Conservation (phyloP, 2,797 vertebrate genomes). For the Oreochromis grahami region DNA sequence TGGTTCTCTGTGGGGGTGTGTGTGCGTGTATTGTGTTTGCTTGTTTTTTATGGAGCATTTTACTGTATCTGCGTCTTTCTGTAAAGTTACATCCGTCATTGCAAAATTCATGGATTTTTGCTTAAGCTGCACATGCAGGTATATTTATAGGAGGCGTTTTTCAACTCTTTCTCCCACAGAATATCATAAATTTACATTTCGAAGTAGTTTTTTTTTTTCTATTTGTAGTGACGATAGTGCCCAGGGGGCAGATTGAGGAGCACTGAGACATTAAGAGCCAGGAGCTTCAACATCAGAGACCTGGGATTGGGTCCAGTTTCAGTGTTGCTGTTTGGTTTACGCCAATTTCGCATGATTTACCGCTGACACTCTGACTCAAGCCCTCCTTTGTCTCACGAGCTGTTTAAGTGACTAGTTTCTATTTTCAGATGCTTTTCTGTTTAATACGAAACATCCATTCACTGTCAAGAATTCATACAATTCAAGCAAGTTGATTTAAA, state of each 20-base stretch:
- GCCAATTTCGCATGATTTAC: rapidly evolving
- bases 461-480: rapidly evolving
- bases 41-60: not conserved
- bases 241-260: not conserved
- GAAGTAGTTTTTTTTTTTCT: not conserved
- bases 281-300: not conserved
- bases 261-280: not conserved
- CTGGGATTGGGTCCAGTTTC: not conserved
- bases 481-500: not conserved
- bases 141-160: not conserved
- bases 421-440: not conserved
- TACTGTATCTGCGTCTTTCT: not conserved
- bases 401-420: not conserved
- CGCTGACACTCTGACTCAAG: rapidly evolving
- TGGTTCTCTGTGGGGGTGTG: slow-evolving; percentile 1
- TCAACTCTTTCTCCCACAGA: not conserved
- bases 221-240: not conserved
- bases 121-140: not conserved
- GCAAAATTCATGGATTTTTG: not conserved
- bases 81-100: not conserved
- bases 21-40: not conserved
- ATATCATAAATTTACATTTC: not conserved
- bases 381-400: rapidly evolving
- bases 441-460: not conserved
- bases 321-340: not conserved